Evolutionary conservation across 1,140 invertebrate species (phyloP).

Genomic region (Heliconius hermathena): DNA sequence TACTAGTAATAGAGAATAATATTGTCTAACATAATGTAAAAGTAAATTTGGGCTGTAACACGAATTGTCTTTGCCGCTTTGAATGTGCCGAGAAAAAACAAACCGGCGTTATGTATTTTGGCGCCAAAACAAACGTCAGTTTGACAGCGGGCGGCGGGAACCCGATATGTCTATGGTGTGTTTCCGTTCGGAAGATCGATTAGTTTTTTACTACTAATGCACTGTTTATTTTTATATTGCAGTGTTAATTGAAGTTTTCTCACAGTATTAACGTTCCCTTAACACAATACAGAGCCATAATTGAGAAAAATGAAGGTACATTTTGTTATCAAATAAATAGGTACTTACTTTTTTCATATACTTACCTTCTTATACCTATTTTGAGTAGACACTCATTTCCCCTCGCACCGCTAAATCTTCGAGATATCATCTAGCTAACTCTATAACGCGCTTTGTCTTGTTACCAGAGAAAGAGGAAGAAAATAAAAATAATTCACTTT

Average conservation of each 20-base stretch:
- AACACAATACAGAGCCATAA: neutral
- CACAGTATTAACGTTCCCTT: conserved; percentile 9
- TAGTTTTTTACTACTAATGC: conserved; percentile 63
- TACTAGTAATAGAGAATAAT: conserved; percentile 48
- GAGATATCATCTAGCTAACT: no score
- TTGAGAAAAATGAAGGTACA: neutral
- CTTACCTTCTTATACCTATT: no score
- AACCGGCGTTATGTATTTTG: conserved; percentile 79
- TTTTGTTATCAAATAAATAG: no score
- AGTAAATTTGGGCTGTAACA: conserved; percentile 49
- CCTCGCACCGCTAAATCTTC: no score
- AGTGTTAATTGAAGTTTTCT: conserved; percentile 47
- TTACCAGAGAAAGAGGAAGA: no score
- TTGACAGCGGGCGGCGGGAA: conserved; percentile 79
- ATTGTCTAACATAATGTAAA: conserved; percentile 42
- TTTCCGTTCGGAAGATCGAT: conserved; percentile 75
- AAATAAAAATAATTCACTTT: no score
- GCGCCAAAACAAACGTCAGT: conserved; percentile 79
- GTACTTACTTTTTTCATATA: no score
- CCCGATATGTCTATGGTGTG: conserved; percentile 72
- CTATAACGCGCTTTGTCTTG: no score
- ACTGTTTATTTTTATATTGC: conserved; percentile 50
- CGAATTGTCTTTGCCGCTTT: conserved; percentile 60
- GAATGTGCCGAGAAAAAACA: conserved; percentile 78
- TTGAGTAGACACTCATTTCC: no score